A percentile compares a stretch with the other conserved stretches of the same genome.
These are phyloP conservation scores for Syrista parreyssii DNA, from an alignment of 2,888 invertebrate genomes.

Conservation along the genomic window DNA sequence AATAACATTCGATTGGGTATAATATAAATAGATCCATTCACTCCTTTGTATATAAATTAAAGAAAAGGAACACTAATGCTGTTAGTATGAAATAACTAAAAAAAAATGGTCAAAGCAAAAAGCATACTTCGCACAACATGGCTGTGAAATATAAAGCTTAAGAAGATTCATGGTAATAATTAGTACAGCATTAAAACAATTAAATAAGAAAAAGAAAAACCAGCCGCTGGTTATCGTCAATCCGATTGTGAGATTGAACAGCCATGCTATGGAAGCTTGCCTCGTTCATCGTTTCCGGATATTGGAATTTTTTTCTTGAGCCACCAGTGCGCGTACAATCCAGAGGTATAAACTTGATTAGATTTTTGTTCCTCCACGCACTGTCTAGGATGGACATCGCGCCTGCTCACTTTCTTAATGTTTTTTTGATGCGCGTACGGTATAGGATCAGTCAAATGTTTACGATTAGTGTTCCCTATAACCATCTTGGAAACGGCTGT, in stretches of 20 bases:
- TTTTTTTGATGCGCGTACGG: conserved; percentile 35
- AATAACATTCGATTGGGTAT: conserved; percentile 12
- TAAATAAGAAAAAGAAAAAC: conserved; percentile 37
- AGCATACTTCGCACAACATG: conserved; percentile 67
- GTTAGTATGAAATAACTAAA: conserved; percentile 40
- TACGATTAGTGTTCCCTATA: conserved; percentile 25
- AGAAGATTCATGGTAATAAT: conserved; percentile 42
- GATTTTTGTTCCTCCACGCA: conserved; percentile 49
- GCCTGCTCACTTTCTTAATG: conserved; percentile 39
- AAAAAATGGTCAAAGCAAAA: conserved; percentile 52
- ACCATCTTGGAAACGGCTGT: neutral
- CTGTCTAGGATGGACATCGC: conserved; percentile 64
- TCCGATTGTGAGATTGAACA: conserved; percentile 42
- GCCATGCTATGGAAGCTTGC: conserved; percentile 67
- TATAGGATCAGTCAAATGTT: conserved; percentile 50
- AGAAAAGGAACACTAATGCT: conserved; percentile 8
- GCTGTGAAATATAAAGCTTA: conserved; percentile 55
- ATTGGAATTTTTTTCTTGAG: conserved; percentile 85
- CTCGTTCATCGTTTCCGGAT: conserved; percentile 54
- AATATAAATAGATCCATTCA: neutral
- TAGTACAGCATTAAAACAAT: conserved; percentile 40
- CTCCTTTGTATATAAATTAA: conserved; percentile 4
- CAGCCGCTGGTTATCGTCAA: too few species aligned
- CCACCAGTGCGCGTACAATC: conserved; percentile 94
- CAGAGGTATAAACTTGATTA: conserved; percentile 79